These are phyloP conservation scores for Atractosteus spatula DNA, from an alignment of 2,113 vertebrate genomes.

Conservation along the genomic window DNA sequence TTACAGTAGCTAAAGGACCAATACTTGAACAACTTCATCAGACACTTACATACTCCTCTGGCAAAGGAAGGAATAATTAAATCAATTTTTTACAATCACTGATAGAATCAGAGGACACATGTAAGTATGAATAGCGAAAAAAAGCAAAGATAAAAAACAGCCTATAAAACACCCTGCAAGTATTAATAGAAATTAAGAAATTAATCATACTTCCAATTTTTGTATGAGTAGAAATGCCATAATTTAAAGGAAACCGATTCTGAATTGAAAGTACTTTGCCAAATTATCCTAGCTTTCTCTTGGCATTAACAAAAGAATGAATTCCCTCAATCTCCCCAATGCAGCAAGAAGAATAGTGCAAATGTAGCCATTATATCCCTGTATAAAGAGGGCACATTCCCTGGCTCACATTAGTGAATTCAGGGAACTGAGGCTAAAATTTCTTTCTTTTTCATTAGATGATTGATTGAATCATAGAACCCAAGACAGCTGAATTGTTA, in stretches of 20 bases:
- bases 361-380: constrained; percentile 72
- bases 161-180: no score
- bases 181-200: constrained; percentile 50
- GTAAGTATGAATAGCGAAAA: no score
- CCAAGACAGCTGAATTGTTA: constrained; percentile 66
- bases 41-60: no score
- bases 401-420: constrained; percentile 64
- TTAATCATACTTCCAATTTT: constrained; percentile 80
- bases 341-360: constrained; percentile 57
- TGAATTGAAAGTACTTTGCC: constrained; percentile 80
- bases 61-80: no score
- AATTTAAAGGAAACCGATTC: constrained; percentile 84
- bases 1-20: no score
- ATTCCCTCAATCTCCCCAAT: constrained; percentile 44
- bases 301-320: constrained; percentile 57
- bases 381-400: constrained; percentile 64
- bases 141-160: no score
- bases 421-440: constrained; percentile 41
- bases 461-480: constrained; percentile 80
- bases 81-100: no score
- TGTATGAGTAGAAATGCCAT: constrained; percentile 69
- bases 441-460: constrained; percentile 58
- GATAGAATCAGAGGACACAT: no score
- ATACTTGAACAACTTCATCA: no score
- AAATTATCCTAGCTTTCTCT: constrained; percentile 81